Base-by-base conservation (phyloP, 2,888 invertebrate species). In the Philopedon plagiatum region DNA sequence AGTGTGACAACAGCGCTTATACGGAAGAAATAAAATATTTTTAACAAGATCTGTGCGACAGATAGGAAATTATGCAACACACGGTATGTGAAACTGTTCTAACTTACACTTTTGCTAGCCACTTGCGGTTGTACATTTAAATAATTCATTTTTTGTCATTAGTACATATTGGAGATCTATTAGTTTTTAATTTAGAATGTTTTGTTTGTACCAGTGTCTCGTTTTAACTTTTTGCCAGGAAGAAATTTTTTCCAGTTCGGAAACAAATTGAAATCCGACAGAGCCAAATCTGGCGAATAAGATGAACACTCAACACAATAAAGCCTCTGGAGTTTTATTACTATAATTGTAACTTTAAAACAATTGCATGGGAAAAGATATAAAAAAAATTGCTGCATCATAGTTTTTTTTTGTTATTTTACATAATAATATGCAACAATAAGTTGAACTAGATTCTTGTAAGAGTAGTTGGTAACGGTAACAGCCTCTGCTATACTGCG, bases 41-140 rank as follows among this genome's bases (percentile, higher is more conserved):
- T n/a, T 41, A 54, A 11, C 39, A 19, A 64, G 64, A 64, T 64
- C 54, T 64, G n/a, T 26, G 21, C 5, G 21, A 54, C 64, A 64
- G 64, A 64, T 56, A 56, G 41, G 29, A 64, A 54, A 41, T 64
- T 64, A 64, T 64, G 44, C 56, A 64, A 64, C 41, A n/a, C 37
- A 15, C 54, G 41, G 54, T 64, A 64, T 64, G 64, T 54, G 51
- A 19, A 41, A 64, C 54, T 34, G 49, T 62, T 62, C 46, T 54
- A 62, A 39, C 29, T 41, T 62, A 46, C 49, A 62, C 62, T 29
- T 21, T 62, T 21, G 34, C 34, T 29, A 3, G 15, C 34, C n/a
- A 18, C 34, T 62, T 44, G 46, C 21, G 11, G 46, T 46, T 46
- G n/a, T 7, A 19, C 21, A 2, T 21, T 46, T 46, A 21, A 39